Evolutionary conservation across 2,888 invertebrate genomes (phyloP).

Genomic region (Aplocera efformata): DNA sequence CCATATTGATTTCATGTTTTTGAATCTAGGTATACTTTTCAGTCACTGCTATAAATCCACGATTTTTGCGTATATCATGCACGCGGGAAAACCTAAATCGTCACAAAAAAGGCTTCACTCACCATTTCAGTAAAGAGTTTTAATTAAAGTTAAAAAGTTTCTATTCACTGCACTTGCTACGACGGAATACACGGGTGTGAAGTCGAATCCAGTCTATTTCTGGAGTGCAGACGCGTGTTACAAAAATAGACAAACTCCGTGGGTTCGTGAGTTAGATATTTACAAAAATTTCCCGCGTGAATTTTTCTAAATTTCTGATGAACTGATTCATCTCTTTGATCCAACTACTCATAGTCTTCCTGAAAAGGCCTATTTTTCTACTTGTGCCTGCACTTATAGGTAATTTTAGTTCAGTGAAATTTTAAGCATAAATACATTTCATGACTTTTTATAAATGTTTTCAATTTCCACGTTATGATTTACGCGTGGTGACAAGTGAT

Average conservation of each 20-base stretch:
- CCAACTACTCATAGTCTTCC: too few species aligned
- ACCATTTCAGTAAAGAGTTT: slow-evolving; percentile 31
- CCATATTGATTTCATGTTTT: slow-evolving; percentile 57
- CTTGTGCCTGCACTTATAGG: too few species aligned
- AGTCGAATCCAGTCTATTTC: slow-evolving; percentile 63
- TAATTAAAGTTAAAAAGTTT: slow-evolving; percentile 12
- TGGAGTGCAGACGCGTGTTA: slow-evolving; percentile 58
- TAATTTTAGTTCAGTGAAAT: too few species aligned
- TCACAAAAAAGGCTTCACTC: slow-evolving; percentile 33
- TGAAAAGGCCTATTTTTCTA: too few species aligned
- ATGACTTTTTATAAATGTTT: too few species aligned
- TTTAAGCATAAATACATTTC: too few species aligned
- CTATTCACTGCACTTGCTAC: slow-evolving; percentile 31
- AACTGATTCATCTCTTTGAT: too few species aligned
- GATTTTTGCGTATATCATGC: not conserved
- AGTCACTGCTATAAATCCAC: too few species aligned
- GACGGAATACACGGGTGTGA: slow-evolving; percentile 47
- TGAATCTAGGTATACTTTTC: too few species aligned
- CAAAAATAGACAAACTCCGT: slow-evolving; percentile 60
- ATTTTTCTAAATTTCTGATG: slow-evolving; percentile 33
- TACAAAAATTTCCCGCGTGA: slow-evolving; percentile 52
- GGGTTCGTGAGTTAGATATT: slow-evolving; percentile 45
- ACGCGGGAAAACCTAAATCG: slow-evolving; percentile 5
- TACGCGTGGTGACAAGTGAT: too few species aligned
- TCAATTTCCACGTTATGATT: too few species aligned